Percentiles rank a stretch among this genome's conserved stretches.
phyloP scores from a whole-genome alignment of 2,113 vertebrate genomes.

The Entomyzon cyanotis region DNA sequence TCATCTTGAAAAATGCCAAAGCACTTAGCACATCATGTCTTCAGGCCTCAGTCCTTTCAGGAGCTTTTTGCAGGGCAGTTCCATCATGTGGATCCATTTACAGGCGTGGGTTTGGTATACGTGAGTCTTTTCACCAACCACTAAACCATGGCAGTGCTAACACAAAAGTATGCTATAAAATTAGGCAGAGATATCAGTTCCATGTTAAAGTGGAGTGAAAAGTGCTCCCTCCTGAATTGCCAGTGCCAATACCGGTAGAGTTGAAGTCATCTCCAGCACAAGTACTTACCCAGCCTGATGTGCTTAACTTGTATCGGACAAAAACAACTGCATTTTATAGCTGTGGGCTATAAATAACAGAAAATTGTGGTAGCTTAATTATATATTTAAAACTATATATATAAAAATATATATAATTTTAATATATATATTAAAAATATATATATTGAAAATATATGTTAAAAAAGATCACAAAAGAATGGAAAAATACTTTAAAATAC shows the following conservation, averaged over 20 bases:
- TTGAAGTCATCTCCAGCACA: neutral
- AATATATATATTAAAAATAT: too few relatives aligned
- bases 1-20: neutral
- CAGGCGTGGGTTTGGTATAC: neutral
- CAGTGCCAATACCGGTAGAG: neutral
- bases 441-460: too few relatives aligned
- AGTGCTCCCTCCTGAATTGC: constrained; percentile 47
- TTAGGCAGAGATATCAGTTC: constrained; percentile 16
- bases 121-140: neutral
- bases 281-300: neutral
- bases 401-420: too few relatives aligned
- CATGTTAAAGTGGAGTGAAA: neutral
- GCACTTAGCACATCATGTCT: neutral
- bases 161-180: constrained; percentile 9
- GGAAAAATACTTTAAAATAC: neutral
- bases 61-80: neutral
- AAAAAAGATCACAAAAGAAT: neutral
- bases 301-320: neutral
- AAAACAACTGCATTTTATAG: neutral
- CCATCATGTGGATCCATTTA: neutral
- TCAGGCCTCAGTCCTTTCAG: neutral
- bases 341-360: neutral
- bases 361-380: neutral
- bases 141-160: neutral
- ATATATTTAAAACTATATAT: too few relatives aligned